Evolutionary conservation across 2,888 invertebrate species (phyloP).

Genomic region (Netelia melanura): DNA sequence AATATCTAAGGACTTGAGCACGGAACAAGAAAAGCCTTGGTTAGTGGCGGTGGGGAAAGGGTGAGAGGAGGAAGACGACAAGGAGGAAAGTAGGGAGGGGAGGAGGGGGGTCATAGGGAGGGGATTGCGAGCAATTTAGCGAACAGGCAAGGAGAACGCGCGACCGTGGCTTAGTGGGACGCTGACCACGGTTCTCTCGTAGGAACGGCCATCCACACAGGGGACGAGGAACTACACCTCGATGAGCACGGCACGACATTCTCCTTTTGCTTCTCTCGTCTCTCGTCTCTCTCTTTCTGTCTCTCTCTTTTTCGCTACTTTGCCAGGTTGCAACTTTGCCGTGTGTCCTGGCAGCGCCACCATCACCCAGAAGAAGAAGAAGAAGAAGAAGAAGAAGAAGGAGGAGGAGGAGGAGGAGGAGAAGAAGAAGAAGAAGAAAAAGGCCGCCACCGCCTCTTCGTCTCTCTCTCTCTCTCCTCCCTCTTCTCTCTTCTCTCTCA

Average conservation of each 20-base stretch:
- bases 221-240: constrained; percentile 85
- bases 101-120: constrained; percentile 10
- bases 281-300: constrained; percentile 42
- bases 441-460: constrained; percentile 52
- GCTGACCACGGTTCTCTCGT: constrained; percentile 82
- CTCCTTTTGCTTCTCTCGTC: constrained; percentile 78
- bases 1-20: no score
- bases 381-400: constrained; percentile 43
- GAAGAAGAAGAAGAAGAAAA: constrained; percentile 45
- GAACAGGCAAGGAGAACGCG: constrained; percentile 75
- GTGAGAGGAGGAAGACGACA: neutral
- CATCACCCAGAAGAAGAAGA: constrained; percentile 71
- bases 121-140: constrained; percentile 69
- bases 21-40: constrained; percentile 21
- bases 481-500: constrained; percentile 54
- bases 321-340: constrained; percentile 58
- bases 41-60: neutral
- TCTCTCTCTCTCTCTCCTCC: constrained; percentile 48
- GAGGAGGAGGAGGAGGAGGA: constrained; percentile 63
- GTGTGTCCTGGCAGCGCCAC: constrained; percentile 59
- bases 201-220: constrained; percentile 76
- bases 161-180: constrained; percentile 84
- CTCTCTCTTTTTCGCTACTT: constrained; percentile 67
- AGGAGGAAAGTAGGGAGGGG: neutral
- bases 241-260: constrained; percentile 84